Evolutionary conservation across 1,140 invertebrate species (phyloP).

Genomic region (Armadillidium nasatum): DNA sequence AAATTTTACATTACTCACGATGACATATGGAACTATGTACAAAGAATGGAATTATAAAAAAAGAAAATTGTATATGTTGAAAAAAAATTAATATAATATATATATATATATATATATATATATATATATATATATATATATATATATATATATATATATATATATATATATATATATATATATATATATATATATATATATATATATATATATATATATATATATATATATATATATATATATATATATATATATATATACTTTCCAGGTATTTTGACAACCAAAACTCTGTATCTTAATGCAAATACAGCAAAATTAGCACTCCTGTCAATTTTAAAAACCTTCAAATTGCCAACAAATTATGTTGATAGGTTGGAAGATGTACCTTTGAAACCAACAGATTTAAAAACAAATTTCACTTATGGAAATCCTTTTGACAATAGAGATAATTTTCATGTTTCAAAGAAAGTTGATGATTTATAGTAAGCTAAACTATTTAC

Average conservation of each 20-base stretch:
- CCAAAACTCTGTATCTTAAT: conserved; percentile 27
- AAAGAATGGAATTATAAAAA: too few species aligned
- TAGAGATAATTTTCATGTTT: conserved; percentile 19
- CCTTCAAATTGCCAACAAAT: conserved; percentile 74
- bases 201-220: too few species aligned
- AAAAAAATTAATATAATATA: too few species aligned
- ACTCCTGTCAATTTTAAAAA: conserved; percentile 69
- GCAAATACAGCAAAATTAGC: conserved; percentile 57
- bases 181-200: too few species aligned
- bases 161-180: too few species aligned
- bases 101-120: too few species aligned
- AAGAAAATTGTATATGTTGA: too few species aligned
- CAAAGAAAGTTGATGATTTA: conserved; percentile 23
- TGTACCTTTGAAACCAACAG: conserved; percentile 27
- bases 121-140: too few species aligned
- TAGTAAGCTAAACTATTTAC: conserved; percentile 26
- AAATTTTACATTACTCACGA: too few species aligned
- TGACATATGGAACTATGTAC: too few species aligned
- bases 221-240: too few species aligned
- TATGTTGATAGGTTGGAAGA: conserved; percentile 64
- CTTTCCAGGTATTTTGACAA: conserved; percentile 21
- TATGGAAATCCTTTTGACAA: conserved; percentile 20
- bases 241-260: background rate
- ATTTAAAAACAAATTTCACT: conserved; percentile 36
- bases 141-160: too few species aligned